Base-by-base conservation (phyloP, 2,797 vertebrate species). In the Arremon aurantiirostris region DNA sequence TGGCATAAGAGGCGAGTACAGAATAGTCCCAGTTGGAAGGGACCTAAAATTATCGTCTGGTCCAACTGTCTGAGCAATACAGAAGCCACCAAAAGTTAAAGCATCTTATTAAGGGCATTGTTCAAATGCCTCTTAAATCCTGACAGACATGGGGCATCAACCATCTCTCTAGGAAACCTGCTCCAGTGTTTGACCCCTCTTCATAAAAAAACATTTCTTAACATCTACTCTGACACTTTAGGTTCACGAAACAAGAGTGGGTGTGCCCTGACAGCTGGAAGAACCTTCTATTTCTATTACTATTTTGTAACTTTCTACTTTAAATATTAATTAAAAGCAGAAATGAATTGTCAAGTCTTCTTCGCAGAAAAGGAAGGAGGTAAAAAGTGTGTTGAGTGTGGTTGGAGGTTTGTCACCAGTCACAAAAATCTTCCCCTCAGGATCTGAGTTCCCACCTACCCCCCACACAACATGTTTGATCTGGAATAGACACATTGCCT, bases 381-480 rank as follows among this genome's bases (percentile, higher is more conserved):
- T 59, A 66, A 39, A 46, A 81, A 78, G 16, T 16, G 20, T 49
- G 6, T 14, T 70, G 42, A 92, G n/a, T 32, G 10, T 53, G 15
- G 8, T 32, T 15, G 1, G 86, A 56, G 3, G 11, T 70, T 80
- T 81, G 15, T 41, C 35, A 71, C 28, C 14, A 19, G 12, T 12
- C 34, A 64, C 70, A 71, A 60, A 76, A 89, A 52, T 4, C 26
- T 44, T 63, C 9, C 39, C 8, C n/a, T 47, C 22, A 28, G 21
- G 11, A 50, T 47, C 20, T 15, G 34, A 69, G 24, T 52, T 82
- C 34, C 24, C n/a, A 61, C 28, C 35, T 57, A 20, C 1, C 2
- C 19, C 13, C 18, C 20, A n/a, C 23, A 52, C 1, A 72, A 18
- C 0, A 0, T 41, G 0, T 63, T 84, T 84, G 24, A 52, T 35